Percentiles rank a stretch among this genome's conserved stretches.
Evolutionary conservation across 2,888 invertebrate species (phyloP).

Genomic region (Noctua janthina): DNA sequence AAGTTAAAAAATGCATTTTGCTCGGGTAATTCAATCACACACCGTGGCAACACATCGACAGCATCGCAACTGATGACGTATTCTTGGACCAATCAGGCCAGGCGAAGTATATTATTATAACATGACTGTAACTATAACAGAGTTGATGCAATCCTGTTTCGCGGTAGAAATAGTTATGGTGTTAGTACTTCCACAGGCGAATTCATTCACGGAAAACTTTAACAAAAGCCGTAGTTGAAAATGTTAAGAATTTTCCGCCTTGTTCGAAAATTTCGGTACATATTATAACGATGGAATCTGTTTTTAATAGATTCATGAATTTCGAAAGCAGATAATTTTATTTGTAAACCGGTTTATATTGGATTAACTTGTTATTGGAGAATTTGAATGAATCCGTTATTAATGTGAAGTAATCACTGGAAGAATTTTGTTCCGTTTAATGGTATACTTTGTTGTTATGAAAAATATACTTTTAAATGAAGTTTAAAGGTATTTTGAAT

Average conservation of each 20-base stretch:
- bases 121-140: not conserved
- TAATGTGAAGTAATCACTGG: slow-evolving; percentile 20
- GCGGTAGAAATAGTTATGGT: not conserved
- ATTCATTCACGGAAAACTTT: not conserved
- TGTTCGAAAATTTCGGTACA: slow-evolving; percentile 12
- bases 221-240: slow-evolving; percentile 10
- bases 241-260: slow-evolving; percentile 18
- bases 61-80: too few relatives aligned
- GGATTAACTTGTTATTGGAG: slow-evolving; percentile 38
- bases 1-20: too few relatives aligned
- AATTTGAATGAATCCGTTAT: slow-evolving; percentile 22
- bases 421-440: slow-evolving; percentile 15
- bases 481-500: not conserved
- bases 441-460: slow-evolving; percentile 7
- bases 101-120: too few relatives aligned
- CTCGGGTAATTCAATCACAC: too few relatives aligned
- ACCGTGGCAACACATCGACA: too few relatives aligned
- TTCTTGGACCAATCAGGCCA: too few relatives aligned
- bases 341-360: slow-evolving; percentile 15
- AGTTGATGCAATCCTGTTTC: not conserved
- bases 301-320: slow-evolving; percentile 39
- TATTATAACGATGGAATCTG: slow-evolving; percentile 21
- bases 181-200: not conserved
- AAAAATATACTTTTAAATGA: slow-evolving; percentile 2
- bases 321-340: slow-evolving; percentile 31